Evolutionary conservation across 2,797 vertebrate genomes (phyloP).

Genomic region (Scolopax bukidnonensis): DNA sequence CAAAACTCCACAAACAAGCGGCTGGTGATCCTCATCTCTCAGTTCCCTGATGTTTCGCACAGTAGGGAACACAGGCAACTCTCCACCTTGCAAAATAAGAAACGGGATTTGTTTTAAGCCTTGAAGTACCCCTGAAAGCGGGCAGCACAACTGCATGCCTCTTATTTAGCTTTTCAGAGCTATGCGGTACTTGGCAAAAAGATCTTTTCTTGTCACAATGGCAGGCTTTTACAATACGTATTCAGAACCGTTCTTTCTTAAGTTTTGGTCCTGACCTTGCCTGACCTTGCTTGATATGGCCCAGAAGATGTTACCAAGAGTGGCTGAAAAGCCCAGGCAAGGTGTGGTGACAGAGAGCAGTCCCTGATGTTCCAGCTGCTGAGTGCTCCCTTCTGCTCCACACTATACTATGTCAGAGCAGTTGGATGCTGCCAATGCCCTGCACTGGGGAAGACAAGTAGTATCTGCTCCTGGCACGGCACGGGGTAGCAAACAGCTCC

Average conservation of each 20-base stretch:
- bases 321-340: neutral
- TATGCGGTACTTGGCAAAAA: neutral
- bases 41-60: neutral
- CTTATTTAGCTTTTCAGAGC: neutral
- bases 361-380: neutral
- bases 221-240: neutral
- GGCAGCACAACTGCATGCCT: neutral
- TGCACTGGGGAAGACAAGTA: neutral
- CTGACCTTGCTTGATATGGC: neutral
- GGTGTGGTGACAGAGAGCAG: neutral
- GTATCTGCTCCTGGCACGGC: neutral
- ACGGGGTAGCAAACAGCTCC: neutral
- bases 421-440: neutral
- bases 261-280: neutral
- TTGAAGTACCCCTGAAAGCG: neutral
- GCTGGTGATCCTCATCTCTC: neutral
- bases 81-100: neutral
- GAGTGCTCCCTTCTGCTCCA: neutral
- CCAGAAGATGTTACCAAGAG: neutral
- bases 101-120: neutral
- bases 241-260: neutral
- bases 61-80: neutral
- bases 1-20: neutral
- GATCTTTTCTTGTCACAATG: neutral
- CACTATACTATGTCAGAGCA: rapidly evolving